Evolutionary conservation across 2,888 invertebrate genomes (phyloP).

Genomic region (Parelbella ahira): DNA sequence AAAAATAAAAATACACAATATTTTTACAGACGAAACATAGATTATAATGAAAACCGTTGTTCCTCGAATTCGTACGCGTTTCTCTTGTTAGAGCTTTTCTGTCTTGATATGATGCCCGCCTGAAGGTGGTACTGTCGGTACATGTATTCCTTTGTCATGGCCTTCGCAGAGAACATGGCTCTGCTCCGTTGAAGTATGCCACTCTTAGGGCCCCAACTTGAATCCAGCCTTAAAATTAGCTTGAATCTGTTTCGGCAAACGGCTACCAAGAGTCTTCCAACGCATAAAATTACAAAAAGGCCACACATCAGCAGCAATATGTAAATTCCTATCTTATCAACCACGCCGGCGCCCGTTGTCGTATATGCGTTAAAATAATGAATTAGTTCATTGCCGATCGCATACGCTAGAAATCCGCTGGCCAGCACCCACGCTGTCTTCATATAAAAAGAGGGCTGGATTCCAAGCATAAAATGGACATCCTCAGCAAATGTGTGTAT

Average conservation of each 20-base stretch:
- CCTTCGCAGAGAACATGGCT: conserved; percentile 70
- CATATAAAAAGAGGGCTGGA: conserved; percentile 50
- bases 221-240: conserved; percentile 41
- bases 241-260: conserved; percentile 36
- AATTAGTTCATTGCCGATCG: conserved; percentile 39
- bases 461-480: conserved; percentile 70
- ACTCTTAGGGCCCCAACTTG: conserved; percentile 58
- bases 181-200: conserved; percentile 60
- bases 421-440: conserved; percentile 51
- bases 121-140: conserved; percentile 71
- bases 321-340: conserved; percentile 33
- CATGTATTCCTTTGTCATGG: conserved; percentile 76
- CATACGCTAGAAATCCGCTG: conserved; percentile 38
- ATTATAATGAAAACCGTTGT: conserved; percentile 7
- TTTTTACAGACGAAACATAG: too few species aligned
- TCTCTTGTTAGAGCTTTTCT: conserved; percentile 48
- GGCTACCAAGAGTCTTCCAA: conserved; percentile 39
- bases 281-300: conserved; percentile 26
- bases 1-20: not conserved
- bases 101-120: conserved; percentile 57
- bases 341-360: not conserved
- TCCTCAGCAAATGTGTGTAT: conserved; percentile 62
- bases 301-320: conserved; percentile 24
- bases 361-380: not conserved
- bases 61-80: not conserved